Conservation (phyloP, 2,797 vertebrate species). For the Prionace glauca region DNA sequence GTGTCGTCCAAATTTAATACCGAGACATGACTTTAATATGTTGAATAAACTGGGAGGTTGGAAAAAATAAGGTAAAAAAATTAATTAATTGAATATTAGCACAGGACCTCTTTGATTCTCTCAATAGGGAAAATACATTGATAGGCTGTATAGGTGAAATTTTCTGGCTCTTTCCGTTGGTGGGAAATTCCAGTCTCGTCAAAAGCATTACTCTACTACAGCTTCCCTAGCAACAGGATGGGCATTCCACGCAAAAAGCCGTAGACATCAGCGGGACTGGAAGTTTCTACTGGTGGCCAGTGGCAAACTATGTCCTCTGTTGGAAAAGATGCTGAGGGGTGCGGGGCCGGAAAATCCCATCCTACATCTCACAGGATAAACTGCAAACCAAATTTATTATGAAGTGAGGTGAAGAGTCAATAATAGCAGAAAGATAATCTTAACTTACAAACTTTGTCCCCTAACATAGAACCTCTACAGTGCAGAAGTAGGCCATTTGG, state of each 20-base stretch:
- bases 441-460: not conserved
- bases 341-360: no score
- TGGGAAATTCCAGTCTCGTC: no score
- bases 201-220: no score
- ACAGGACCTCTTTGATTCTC: not conserved
- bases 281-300: no score
- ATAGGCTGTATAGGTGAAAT: not conserved
- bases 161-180: no score
- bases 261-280: no score
- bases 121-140: not conserved
- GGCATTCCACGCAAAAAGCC: no score
- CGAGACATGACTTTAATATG: not conserved
- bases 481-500: no score
- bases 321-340: no score
- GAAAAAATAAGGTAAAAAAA: not conserved
- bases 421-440: not conserved
- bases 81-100: not conserved
- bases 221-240: no score
- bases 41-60: not conserved
- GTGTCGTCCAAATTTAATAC: not conserved
- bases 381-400: not conserved
- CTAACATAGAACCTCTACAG: no score
- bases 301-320: no score
- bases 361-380: not conserved
- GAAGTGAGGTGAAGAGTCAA: not conserved